Percentiles rank a stretch among this genome's conserved stretches.
Evolutionary conservation across 1,140 invertebrate species (phyloP).

Genomic region (Pseudachorutes palmiensis): DNA sequence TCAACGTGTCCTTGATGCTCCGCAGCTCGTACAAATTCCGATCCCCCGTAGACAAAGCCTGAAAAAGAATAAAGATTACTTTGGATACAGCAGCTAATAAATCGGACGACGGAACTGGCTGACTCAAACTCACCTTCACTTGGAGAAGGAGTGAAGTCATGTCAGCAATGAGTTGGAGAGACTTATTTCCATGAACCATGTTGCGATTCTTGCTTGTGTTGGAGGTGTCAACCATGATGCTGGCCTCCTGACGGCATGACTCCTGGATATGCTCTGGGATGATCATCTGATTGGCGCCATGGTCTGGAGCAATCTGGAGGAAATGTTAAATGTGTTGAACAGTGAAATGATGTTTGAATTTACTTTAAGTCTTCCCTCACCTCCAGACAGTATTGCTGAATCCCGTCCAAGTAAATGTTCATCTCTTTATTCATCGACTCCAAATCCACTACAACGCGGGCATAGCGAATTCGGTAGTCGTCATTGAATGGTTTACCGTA

Average conservation of each 20-base stretch:
- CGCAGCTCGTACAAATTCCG: conserved; percentile 84
- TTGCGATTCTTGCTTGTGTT: conserved; percentile 46
- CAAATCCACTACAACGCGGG: conserved; percentile 76
- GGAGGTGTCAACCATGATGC: conserved; percentile 67
- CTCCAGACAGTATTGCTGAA: conserved; percentile 74
- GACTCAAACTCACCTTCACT: conserved; percentile 58
- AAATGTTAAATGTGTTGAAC: conserved; percentile 14
- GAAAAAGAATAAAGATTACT: conserved; percentile 25
- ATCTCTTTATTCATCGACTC: conserved; percentile 85
- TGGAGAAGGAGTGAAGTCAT: conserved; percentile 85
- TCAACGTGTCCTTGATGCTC: conserved; percentile 83
- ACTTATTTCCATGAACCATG: conserved; percentile 46
- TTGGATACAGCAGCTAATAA: background rate
- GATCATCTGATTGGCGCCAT: conserved; percentile 75
- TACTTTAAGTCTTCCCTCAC: conserved; percentile 40
- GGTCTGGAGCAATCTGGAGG: conserved; percentile 66
- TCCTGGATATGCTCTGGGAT: conserved; percentile 77
- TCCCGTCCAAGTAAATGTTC: conserved; percentile 70
- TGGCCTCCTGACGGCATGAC: conserved; percentile 74
- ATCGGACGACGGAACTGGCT: too few relatives aligned
- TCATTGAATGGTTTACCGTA: conserved; percentile 60
- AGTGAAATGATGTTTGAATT: conserved; percentile 7
- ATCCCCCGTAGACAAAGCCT: conserved; percentile 80
- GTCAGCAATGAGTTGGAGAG: conserved; percentile 69
- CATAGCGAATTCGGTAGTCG: conserved; percentile 85